Base-by-base conservation (phyloP, 2,888 invertebrate species). In the Amorpha juglandis region DNA sequence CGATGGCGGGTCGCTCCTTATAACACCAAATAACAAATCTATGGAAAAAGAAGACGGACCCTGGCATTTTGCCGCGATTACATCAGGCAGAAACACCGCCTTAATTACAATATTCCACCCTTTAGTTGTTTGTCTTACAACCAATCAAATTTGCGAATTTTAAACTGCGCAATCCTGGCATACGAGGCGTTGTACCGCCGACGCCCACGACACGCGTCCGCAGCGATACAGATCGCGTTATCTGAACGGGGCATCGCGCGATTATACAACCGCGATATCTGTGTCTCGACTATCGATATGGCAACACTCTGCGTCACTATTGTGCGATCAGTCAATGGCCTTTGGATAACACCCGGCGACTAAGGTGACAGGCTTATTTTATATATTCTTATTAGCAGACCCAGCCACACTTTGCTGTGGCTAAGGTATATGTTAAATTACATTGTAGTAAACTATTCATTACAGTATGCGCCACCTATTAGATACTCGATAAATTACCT, bases 231-330 rank as follows among this genome's bases (percentile, higher is more conserved):
- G 76, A 81, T 83, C 78, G 74, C 74, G 77, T 69, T 77, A 77
- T 81, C 82, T 80, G 74, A 71, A 69, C 78, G 72, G 80, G 75
- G 74, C 85, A 86, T 87, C 86, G 78, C 68, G 74, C 81, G 83
- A 86, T 86, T 87, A 83, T 81, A 79, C 81, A 83, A 84, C 80
- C 68, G 70, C 74, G 78, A 80, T 82, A 81, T 78, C 76, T 74
- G 71, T 73, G 73, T 71, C 70, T 76, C 70, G 73, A 45, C 45
- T 45, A 45, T 45, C 45, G 74, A 68, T 80, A 85, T 71, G 77
- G 79, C 79, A 82, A 83, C 70, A 76, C 74, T 79, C 79, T 81
- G 78, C 83, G 76, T 85, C 84, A 82, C 79, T 75, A 71, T 74
- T 70, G 74, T 74, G 50, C 74, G 74, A 78, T 77, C 71, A 73